Evolutionary conservation across 2,888 invertebrate species (phyloP), one percentile per base, ranked within the genome.

Genomic region (Machimus atricapillus): DNA sequence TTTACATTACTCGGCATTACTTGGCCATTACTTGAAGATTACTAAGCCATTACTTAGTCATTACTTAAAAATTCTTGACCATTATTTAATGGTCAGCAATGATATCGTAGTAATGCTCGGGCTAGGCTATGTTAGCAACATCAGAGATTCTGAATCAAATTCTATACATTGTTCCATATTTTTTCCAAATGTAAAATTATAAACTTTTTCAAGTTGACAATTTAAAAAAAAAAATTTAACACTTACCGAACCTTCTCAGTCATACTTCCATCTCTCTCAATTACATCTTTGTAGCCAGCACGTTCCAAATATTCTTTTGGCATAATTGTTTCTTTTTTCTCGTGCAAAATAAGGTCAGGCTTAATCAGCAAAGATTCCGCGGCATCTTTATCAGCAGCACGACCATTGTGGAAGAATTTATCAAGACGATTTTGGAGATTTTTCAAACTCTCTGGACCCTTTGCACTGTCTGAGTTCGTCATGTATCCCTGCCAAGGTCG

Each of bases 401-500:
- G 89, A 0, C 92, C 92, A 77, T 92, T 91, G 85, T 89, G 89
- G 43, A 92, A 93, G 90, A 92, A 93, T 37, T 90, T 90, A 86
- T 91, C 91, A 19, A 93, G 88, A 40, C 92, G 91, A n/a, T 89
- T 87, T 89, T 93, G 93, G 77, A 93, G 89, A 78, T 90, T 90
- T 46, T 91, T 90, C 43, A 92, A 88, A n/a, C 91, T 89, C 73
- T 91, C 89, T 1, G 90, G 87, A 5, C 91, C 91, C 23, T 90
- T 90, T 1, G 92, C 91, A 12, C 90, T 89, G 87, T 94, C 95
- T 14, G 94, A 94, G 90, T 96, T 96, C 7, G 95, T 95, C 91
- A 96, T 93, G 89, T 96, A 94, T 14, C 96, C 96, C 90, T 95
- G 96, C 96, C 97, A 97, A n/a, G 97, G 97, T 87, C 97, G 94